A percentile compares a stretch with the other conserved stretches of the same genome.
These are phyloP conservation scores for Musca domestica DNA, from an alignment of 1,140 invertebrate species.

Conservation along the genomic window DNA sequence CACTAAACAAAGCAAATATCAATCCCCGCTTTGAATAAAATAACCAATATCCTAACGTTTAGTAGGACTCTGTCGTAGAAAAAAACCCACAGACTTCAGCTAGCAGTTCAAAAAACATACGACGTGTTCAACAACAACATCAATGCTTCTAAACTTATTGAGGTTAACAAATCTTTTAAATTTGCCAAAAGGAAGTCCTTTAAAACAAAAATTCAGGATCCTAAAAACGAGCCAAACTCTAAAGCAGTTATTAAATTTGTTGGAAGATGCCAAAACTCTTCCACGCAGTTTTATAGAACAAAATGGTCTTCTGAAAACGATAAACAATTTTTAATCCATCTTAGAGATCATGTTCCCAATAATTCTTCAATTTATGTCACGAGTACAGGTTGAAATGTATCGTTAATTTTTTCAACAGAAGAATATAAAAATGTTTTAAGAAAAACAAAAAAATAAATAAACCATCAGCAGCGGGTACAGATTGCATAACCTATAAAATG, in stretches of 20 bases:
- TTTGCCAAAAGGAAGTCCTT: neutral
- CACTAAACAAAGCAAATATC: too few species aligned
- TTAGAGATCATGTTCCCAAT: neutral
- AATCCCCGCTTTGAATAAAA: neutral
- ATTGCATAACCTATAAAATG: too few species aligned
- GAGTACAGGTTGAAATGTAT: neutral
- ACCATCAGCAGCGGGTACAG: neutral
- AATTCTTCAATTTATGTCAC: neutral
- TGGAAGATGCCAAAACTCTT: neutral
- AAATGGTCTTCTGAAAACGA: too few species aligned
- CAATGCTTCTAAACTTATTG: neutral
- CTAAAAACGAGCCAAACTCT: neutral
- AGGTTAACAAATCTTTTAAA: neutral
- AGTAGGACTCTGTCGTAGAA: neutral
- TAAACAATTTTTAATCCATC: neutral
- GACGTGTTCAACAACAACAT: neutral
- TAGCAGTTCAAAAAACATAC: neutral
- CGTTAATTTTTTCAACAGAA: neutral
- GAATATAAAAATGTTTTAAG: neutral
- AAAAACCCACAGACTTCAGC: neutral
- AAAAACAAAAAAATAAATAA: too few species aligned
- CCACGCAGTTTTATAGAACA: too few species aligned
- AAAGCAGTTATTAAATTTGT: conserved; percentile 4
- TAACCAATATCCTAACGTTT: neutral
- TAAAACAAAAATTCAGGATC: neutral